Evolutionary conservation across 2,888 invertebrate genomes (phyloP), one percentile per base, ranked within the genome.

Genomic region (Girardia tigrina): DNA sequence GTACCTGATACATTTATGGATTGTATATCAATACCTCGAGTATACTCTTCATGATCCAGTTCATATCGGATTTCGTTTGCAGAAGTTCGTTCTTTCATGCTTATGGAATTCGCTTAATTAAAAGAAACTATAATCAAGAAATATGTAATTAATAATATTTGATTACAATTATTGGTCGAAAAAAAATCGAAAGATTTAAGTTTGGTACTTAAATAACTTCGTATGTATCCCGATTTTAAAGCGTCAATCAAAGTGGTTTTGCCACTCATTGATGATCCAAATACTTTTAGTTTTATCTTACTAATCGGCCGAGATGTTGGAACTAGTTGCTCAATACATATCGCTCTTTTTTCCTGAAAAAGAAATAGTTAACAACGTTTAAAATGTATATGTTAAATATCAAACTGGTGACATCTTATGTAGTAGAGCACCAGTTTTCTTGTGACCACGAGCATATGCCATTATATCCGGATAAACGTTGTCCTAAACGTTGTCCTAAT

Each of bases 381-480:
- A 36, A 36, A 36, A 16, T 78, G 14, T 72, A 73, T 29, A n/a
- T 28, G 70, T 42, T 78, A 12, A 29, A 72, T 77, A 75, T 85
- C 87, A 82, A 84, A 88, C 86, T 82, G 87, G 86, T 84, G 88
- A 87, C 70, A 90, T 83, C 80, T 87, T 87, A 81, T 88, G 88
- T 78, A 90, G 84, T 42, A 90, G 84, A 78, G 88, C 88, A 23
- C 89, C 89, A 75, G 90, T 89, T 77, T 88, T 87, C 77, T 88
- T 87, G 82, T 88, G 88, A 26, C 90, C 89, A 80, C 89, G 88
- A 80, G 90, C 89, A 74, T 90, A 84, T n/a, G 90, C 90, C 79
- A 89, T 88, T 56, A 90, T 89, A 81, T 90, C 90, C 1, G 90
- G 89, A 71, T 89, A 87, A 74, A 90, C 88, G 74, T 89, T 89